Evolutionary conservation across 1,140 invertebrate genomes (phyloP).

Genomic region (Papilio polytes): DNA sequence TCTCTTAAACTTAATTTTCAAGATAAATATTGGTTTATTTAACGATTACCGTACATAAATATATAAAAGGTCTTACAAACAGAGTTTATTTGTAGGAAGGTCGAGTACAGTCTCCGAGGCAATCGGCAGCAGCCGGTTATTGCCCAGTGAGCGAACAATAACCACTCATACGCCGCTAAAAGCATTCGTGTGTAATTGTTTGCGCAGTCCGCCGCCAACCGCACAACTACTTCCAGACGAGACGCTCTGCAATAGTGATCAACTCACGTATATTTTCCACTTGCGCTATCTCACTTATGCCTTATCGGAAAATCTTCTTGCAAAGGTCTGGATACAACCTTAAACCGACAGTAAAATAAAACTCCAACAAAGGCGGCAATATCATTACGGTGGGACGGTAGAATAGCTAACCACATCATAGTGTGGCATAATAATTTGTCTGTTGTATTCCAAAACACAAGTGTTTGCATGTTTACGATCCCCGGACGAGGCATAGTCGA

Average conservation of each 20-base stretch:
- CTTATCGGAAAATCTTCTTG: background rate
- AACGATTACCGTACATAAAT: background rate
- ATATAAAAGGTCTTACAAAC: constrained; percentile 41
- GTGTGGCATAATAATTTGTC: constrained; percentile 58
- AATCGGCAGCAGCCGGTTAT: constrained; percentile 43
- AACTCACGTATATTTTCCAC: constrained; percentile 25
- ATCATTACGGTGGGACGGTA: background rate
- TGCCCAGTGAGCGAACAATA: constrained; percentile 61
- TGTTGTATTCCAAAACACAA: constrained; percentile 71
- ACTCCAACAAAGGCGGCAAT: constrained; percentile 16
- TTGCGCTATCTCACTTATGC: background rate
- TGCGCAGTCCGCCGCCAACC: constrained; percentile 51
- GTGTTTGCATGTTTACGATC: constrained; percentile 79
- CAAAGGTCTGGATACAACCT: background rate
- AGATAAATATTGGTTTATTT: background rate
- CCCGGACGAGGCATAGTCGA: constrained; percentile 70
- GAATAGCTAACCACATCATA: constrained; percentile 38
- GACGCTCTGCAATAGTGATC: constrained; percentile 25
- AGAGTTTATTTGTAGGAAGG: constrained; percentile 40
- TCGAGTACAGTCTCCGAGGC: constrained; percentile 38
- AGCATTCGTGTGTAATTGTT: constrained; percentile 69
- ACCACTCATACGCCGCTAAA: constrained; percentile 61
- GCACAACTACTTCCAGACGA: constrained; percentile 41
- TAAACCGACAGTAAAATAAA: constrained; percentile 32
- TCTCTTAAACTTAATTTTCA: background rate